Base-by-base conservation (phyloP, 2,113 vertebrate genomes). In the Megatriorchis doriae region DNA sequence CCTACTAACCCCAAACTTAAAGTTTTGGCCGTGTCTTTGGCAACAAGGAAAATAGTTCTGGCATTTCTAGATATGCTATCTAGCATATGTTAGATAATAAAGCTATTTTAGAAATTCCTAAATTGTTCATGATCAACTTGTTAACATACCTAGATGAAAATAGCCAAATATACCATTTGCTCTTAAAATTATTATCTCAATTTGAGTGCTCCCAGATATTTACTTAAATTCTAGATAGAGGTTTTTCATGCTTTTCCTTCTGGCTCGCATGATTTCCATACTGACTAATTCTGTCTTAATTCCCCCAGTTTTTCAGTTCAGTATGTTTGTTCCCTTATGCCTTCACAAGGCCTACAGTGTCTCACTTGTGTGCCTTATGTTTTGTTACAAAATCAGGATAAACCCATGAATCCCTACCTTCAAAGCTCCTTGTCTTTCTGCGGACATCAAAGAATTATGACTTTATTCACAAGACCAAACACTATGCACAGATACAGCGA, bases 11-110 rank as follows among this genome's bases (percentile, higher is more conserved):
- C 27, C 61, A 86, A 75, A 74, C 13, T 32, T 59, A 55, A 53
- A 91, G 56, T 81, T 94, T 84, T 91, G 52, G 32, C 50, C 63
- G 74, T 94, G 63, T 88, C 86, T 94, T 94, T 93, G 86, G 63
- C 22, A 88, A 88, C 38, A 45, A 78, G 67, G 13, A 77, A 94
- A 94, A 81, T 42, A 71, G 23, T 66, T 92, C 59, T 86, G 71
- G 4, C 62, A 42, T 75, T 95, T 89, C 70, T 84, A 84, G 23
- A 40, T 68, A 68, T 50, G 19, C 32, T 80, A 42, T 34, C 43
- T 78, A 82, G 5, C 48, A 53, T 65, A 72, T 47, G 19, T 56
- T 80, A 56, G 12, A 65, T 75, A 74, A 59, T n/a, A 74, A 89
- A 91, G 6, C 15, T 19, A n/a, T 26, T 78, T 77, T 25, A 81